A percentile compares a stretch with the other conserved stretches of the same genome.
Conservation (phyloP, 2,888 invertebrate genomes). For the Resseliella maxima region DNA sequence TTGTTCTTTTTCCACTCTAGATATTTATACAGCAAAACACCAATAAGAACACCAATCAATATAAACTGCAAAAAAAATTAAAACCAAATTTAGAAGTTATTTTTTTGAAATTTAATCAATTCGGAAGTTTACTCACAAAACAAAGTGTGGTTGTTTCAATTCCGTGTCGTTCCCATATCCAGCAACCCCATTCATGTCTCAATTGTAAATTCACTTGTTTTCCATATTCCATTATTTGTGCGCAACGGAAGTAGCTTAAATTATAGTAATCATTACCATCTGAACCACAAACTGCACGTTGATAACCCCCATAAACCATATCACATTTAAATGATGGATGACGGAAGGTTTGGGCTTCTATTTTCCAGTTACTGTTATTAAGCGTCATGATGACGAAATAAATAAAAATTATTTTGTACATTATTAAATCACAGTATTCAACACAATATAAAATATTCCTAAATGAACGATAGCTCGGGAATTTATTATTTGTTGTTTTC, state of each 20-base stretch:
- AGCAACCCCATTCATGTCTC: neutral
- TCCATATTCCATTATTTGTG: neutral
- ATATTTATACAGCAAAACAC: neutral
- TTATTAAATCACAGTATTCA: neutral
- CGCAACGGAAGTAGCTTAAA: too few relatives aligned
- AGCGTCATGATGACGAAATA: slow-evolving; percentile 5
- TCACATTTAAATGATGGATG: neutral
- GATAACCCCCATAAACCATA: neutral
- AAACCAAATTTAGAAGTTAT: slow-evolving; percentile 9
- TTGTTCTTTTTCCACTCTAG: neutral
- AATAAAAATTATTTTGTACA: slow-evolving; percentile 30
- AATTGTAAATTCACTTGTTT: slow-evolving; percentile 25
- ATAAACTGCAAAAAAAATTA: neutral
- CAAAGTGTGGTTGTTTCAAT: slow-evolving; percentile 11
- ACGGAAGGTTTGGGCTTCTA: neutral
- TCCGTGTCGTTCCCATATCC: slow-evolving; percentile 37
- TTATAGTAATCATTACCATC: slow-evolving; percentile 10
- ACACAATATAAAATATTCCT: neutral
- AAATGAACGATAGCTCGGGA: neutral
- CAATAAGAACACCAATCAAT: slow-evolving; percentile 4
- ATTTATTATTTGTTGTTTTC: neutral
- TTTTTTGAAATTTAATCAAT: neutral
- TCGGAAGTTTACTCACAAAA: slow-evolving; percentile 33
- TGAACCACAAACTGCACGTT: neutral
- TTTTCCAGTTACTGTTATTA: neutral